Percentiles rank a stretch among this genome's conserved stretches.
phyloP scores from a whole-genome alignment of 2,797 vertebrate genomes.

The Propithecus perrieri region DNA sequence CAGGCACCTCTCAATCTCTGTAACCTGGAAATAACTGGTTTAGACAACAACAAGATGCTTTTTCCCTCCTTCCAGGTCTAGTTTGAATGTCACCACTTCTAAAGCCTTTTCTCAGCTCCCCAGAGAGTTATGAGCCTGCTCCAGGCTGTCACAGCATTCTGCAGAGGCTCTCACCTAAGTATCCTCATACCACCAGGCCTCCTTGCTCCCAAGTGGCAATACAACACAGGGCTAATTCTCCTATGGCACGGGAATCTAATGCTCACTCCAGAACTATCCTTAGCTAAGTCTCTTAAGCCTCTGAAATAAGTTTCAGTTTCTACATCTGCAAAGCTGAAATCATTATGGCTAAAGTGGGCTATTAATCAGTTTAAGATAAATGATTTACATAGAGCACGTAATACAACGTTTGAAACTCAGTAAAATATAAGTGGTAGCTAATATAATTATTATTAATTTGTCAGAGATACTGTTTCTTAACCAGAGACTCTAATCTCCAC shows the following conservation, averaged over 20 bases:
- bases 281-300: neutral
- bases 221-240: too few relatives aligned
- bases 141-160: neutral
- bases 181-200: neutral
- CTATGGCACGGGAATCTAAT: neutral
- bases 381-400: constrained; percentile 7
- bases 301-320: neutral
- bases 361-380: constrained; percentile 21
- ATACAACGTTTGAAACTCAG: neutral
- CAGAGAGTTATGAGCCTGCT: neutral
- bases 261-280: neutral
- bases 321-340: constrained; percentile 5
- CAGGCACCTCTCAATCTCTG: neutral
- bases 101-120: neutral
- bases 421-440: neutral
- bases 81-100: neutral
- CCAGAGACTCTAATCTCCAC: neutral
- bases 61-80: neutral
- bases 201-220: neutral
- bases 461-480: constrained; percentile 4
- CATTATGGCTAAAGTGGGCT: neutral
- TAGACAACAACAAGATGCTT: neutral
- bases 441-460: constrained; percentile 17
- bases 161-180: neutral
- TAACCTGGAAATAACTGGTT: neutral